phyloP scores from a whole-genome alignment of 2,113 vertebrate species.

The Psilopsiagon aurifrons region DNA sequence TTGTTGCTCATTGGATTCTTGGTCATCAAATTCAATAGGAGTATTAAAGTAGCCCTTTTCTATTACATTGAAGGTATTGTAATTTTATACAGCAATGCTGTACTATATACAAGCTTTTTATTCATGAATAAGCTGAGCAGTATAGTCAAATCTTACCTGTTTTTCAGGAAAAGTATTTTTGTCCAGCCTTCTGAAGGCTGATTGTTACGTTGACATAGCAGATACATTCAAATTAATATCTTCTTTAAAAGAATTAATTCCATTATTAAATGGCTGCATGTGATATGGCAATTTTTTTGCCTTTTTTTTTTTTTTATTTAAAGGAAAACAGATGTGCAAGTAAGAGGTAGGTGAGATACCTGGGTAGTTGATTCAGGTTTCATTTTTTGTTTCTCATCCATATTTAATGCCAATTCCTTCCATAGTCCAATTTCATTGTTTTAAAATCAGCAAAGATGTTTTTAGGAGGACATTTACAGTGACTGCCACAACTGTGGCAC shows the following conservation, averaged over 20 bases:
- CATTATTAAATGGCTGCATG: background rate
- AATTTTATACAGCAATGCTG: background rate
- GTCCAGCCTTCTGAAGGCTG: background rate
- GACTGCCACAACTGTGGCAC: background rate
- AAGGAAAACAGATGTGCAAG: conserved; percentile 4
- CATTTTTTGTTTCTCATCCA: background rate
- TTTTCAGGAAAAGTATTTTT: background rate
- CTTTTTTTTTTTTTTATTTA: background rate
- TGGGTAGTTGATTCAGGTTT: background rate
- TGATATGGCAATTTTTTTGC: background rate
- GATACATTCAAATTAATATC: background rate
- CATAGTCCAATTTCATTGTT: background rate
- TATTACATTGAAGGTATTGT: background rate
- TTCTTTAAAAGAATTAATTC: background rate
- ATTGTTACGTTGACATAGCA: background rate
- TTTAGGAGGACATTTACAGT: background rate
- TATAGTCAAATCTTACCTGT: background rate
- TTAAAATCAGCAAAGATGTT: background rate
- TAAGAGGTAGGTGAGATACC: background rate
- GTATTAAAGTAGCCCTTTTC: background rate
- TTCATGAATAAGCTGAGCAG: background rate
- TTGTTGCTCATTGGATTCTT: background rate
- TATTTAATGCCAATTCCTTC: background rate
- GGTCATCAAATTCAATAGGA: background rate
- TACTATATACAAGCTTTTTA: background rate